These are phyloP conservation scores for Hafferia zeledoni DNA, from an alignment of 2,797 vertebrate species.

Conservation along the genomic window DNA sequence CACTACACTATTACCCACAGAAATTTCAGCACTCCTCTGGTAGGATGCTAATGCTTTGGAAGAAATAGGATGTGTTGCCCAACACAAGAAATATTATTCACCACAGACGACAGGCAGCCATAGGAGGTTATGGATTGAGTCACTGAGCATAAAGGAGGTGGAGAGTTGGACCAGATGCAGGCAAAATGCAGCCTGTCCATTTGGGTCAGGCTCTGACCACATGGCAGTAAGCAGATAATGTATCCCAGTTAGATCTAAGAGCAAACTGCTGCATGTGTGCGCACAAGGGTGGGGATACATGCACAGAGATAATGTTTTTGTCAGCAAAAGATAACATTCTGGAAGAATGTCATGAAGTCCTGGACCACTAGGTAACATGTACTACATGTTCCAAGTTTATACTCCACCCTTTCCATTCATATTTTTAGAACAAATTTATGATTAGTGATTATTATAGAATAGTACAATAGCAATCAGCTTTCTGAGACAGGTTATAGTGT, in stretches of 20 bases:
- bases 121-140: background rate
- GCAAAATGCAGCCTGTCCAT: background rate
- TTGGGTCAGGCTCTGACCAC: background rate
- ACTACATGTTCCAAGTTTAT: background rate
- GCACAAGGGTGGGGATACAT: rapidly evolving
- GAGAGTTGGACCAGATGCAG: background rate
- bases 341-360: background rate
- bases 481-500: background rate
- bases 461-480: background rate
- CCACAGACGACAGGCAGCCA: rapidly evolving
- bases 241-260: background rate
- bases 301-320: background rate
- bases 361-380: background rate
- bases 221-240: rapidly evolving
- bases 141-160: background rate
- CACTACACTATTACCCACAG: background rate
- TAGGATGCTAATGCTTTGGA: background rate
- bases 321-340: background rate
- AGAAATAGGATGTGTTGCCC: background rate
- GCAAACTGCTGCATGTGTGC: rapidly evolving
- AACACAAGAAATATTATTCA: background rate
- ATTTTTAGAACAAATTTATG: background rate
- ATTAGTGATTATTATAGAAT: background rate
- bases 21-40: background rate
- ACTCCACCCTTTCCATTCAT: background rate